A percentile compares a stretch with the other conserved stretches of the same genome.
These are phyloP conservation scores for Drosophila nigrodunni DNA, from an alignment of 1,140 invertebrate genomes.

Conservation along the genomic window DNA sequence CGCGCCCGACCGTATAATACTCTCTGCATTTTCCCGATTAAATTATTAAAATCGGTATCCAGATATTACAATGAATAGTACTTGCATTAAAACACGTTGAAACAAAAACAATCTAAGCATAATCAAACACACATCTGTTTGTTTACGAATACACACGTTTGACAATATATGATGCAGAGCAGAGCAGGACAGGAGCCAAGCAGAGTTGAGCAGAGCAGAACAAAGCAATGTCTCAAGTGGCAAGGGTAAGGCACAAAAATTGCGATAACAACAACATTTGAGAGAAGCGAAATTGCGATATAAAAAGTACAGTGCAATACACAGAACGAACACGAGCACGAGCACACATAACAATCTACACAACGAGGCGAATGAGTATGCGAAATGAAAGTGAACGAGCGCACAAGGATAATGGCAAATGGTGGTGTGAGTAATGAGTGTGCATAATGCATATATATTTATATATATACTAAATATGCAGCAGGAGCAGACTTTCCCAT, in stretches of 20 bases:
- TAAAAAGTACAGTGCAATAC: slow-evolving; percentile 42
- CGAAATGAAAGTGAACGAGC: slow-evolving; percentile 81
- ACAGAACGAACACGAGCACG: slow-evolving; percentile 3
- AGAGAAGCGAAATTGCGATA: slow-evolving; percentile 38
- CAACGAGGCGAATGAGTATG: slow-evolving; percentile 60
- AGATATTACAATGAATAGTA: no score
- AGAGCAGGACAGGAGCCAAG: not conserved
- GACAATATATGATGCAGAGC: no score
- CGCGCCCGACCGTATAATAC: no score
- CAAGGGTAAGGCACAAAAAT: slow-evolving; percentile 74
- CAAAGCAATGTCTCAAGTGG: slow-evolving; percentile 83
- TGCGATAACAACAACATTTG: slow-evolving; percentile 53
- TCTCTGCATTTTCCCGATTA: no score
- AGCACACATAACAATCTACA: slow-evolving; percentile 32
- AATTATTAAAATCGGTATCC: no score
- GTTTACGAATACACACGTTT: no score
- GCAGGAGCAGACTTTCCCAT: slow-evolving; percentile 53
- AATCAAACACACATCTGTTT: no score
- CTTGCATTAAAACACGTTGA: no score
- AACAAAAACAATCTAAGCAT: no score
- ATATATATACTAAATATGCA: slow-evolving; percentile 14
- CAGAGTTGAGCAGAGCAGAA: slow-evolving; percentile 47
- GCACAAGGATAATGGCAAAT: slow-evolving; percentile 76
- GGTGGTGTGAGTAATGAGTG: slow-evolving; percentile 72
- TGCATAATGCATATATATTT: slow-evolving; percentile 75